phyloP scores from a whole-genome alignment of 2,888 invertebrate species.

The Acanthosepion esculentum region DNA sequence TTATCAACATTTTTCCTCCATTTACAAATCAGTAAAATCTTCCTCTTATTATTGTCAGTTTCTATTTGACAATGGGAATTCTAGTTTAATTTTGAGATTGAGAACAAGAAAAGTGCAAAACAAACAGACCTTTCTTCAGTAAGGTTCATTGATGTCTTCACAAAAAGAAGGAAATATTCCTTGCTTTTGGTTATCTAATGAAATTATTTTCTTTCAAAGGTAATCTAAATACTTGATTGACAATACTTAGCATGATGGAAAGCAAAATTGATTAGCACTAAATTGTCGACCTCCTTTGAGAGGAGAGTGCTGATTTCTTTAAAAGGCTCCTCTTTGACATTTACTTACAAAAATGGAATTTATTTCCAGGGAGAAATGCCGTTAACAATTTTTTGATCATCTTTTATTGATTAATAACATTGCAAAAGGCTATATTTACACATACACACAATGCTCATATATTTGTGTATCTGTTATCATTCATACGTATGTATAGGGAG shows the following conservation, averaged over 20 bases:
- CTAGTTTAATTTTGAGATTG: not conserved
- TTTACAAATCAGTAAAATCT: not conserved
- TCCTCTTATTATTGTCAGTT: not conserved
- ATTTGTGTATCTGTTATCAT: not conserved
- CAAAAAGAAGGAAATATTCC: not conserved
- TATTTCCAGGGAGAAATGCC: slow-evolving; percentile 33
- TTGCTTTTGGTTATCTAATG: not conserved
- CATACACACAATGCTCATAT: not conserved
- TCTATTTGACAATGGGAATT: not conserved
- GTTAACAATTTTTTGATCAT: not conserved
- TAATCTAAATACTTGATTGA: slow-evolving; percentile 33
- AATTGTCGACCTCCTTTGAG: slow-evolving; percentile 6
- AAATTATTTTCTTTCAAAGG: slow-evolving; percentile 13
- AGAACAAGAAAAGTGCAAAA: not conserved
- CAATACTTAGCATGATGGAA: slow-evolving; percentile 18
- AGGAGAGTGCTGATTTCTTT: slow-evolving; percentile 18
- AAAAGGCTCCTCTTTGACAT: slow-evolving; percentile 17
- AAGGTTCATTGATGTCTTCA: not conserved
- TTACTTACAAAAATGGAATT: slow-evolving; percentile 33
- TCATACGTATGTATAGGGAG: not conserved
- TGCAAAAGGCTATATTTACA: slow-evolving; percentile 9
- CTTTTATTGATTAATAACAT: slow-evolving; percentile 20
- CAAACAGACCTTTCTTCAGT: not conserved
- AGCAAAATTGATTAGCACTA: slow-evolving; percentile 33
- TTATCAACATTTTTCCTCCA: not conserved